Conservation (phyloP, 1,140 invertebrate species). For the Cherax destructor region DNA sequence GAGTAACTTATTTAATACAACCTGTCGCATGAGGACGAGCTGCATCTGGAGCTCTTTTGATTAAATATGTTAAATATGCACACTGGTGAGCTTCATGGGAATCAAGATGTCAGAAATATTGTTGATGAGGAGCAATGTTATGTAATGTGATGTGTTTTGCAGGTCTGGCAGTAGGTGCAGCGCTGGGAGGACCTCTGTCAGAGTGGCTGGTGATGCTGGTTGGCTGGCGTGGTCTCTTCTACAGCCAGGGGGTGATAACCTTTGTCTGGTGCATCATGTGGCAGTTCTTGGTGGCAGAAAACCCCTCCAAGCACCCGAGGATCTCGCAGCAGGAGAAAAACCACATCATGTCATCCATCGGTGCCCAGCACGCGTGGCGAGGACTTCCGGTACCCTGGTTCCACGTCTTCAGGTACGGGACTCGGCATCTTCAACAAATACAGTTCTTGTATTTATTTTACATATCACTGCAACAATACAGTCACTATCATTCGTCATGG, state of each 20-base stretch:
- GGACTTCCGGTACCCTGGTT: constrained; percentile 66
- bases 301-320: constrained; percentile 88
- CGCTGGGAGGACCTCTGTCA: constrained; percentile 62
- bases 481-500: too few species aligned
- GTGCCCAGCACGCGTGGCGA: constrained; percentile 54
- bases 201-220: constrained; percentile 65
- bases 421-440: too few species aligned
- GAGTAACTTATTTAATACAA: too few species aligned
- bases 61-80: too few species aligned
- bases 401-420: constrained; percentile 58
- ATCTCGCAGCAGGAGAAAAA: constrained; percentile 86
- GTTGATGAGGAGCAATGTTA: too few species aligned
- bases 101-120: too few species aligned
- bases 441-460: too few species aligned
- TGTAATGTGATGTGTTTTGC: background rate
- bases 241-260: constrained; percentile 86
- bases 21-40: too few species aligned
- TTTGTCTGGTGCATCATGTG: constrained; percentile 89
- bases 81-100: too few species aligned
- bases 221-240: constrained; percentile 91
- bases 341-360: constrained; percentile 66
- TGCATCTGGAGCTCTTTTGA: too few species aligned
- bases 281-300: constrained; percentile 90
- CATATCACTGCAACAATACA: too few species aligned
- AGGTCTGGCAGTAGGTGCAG: constrained; percentile 69